These are phyloP conservation scores for Cyclina sinensis DNA, from an alignment of 1,140 invertebrate species.

Conservation along the genomic window DNA sequence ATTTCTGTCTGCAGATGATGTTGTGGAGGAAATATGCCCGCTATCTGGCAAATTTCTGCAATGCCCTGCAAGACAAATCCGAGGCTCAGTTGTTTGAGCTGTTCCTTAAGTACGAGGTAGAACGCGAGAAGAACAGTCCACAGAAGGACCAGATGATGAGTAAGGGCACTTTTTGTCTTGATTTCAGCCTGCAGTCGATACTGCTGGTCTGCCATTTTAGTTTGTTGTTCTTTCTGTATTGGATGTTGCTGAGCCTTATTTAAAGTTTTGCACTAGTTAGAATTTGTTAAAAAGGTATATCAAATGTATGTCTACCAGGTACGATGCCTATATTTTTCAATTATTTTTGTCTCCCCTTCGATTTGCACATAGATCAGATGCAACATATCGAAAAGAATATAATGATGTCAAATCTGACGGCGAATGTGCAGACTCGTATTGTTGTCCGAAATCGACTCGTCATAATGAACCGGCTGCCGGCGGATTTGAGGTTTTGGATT, in stretches of 20 bases:
- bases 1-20: background rate
- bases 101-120: constrained; percentile 61
- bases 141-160: background rate
- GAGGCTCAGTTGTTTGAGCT: constrained; percentile 44
- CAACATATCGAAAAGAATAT: constrained; percentile 27
- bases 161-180: too few relatives aligned
- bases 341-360: too few relatives aligned
- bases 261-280: too few relatives aligned
- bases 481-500: constrained; percentile 52
- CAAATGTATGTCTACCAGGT: too few relatives aligned
- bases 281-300: too few relatives aligned
- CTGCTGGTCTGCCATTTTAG: too few relatives aligned
- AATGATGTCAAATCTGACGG: constrained; percentile 26
- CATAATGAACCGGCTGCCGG: constrained; percentile 44
- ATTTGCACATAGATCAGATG: constrained; percentile 30
- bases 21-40: background rate
- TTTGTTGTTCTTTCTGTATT: too few relatives aligned
- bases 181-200: too few relatives aligned
- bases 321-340: too few relatives aligned
- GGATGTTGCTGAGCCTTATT: too few relatives aligned
- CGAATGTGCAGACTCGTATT: constrained; percentile 50
- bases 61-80: background rate
- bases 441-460: constrained; percentile 46
- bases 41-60: background rate
- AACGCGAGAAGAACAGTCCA: constrained; percentile 2